Percentiles rank a stretch among this genome's conserved stretches.
Evolutionary conservation across 2,888 invertebrate genomes (phyloP).

Genomic region (Congeria kusceri): DNA sequence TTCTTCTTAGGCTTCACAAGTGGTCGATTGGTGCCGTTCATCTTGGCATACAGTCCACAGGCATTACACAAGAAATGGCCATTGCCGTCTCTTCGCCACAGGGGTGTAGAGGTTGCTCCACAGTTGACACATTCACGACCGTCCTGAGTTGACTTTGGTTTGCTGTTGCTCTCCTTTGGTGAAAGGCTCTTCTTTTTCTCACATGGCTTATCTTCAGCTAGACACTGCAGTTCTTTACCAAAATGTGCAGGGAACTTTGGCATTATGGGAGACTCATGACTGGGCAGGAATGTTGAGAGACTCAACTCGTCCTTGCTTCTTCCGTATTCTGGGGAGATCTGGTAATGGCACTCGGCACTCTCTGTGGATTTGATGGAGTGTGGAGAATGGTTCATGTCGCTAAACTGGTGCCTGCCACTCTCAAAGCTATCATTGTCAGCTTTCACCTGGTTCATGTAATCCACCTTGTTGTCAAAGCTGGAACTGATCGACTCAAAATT

Average conservation of each 20-base stretch:
- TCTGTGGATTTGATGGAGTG: conserved; percentile 21
- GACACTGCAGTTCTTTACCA: conserved; percentile 29
- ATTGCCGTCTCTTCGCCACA: conserved; percentile 97
- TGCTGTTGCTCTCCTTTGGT: neutral
- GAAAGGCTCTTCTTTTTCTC: conserved; percentile 3
- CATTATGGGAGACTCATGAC: conserved; percentile 14
- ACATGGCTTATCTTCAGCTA: conserved; percentile 18
- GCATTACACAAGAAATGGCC: conserved; percentile 99
- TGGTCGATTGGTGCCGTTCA: conserved; percentile 95
- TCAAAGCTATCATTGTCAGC: neutral
- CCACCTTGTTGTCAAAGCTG: conserved; percentile 2
- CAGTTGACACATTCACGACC: conserved; percentile 99
- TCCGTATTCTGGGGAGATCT: conserved; percentile 7
- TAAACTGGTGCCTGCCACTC: neutral
- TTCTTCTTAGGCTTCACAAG: conserved; percentile 63
- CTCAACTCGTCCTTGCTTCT: conserved; percentile 12
- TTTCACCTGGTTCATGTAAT: neutral
- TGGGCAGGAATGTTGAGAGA: conserved; percentile 14
- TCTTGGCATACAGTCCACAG: conserved; percentile 98
- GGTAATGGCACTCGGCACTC: conserved; percentile 20
- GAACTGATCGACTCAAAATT: neutral
- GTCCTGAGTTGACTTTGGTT: conserved; percentile 86
- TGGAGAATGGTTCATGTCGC: conserved; percentile 8
- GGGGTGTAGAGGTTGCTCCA: conserved; percentile 96
- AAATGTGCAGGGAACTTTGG: conserved; percentile 42